Evolutionary conservation across 2,797 vertebrate genomes (phyloP).

Genomic region (Semaprochilodus insignis): DNA sequence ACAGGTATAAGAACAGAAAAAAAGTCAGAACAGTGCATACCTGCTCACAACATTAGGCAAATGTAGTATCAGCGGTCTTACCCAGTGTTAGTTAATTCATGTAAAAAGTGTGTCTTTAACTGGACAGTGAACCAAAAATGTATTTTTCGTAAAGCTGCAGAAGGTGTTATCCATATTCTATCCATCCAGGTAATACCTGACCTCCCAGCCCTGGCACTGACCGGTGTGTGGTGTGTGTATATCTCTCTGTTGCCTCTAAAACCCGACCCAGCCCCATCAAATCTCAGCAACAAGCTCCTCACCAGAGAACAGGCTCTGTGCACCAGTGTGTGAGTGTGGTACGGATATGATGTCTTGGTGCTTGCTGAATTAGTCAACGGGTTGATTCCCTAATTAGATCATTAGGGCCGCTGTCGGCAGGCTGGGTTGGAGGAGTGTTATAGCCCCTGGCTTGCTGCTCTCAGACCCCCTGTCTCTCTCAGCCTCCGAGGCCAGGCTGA

Average conservation of each 20-base stretch:
- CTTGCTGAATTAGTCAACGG: slow-evolving; percentile 53
- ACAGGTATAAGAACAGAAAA: no score
- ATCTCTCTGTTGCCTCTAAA: background rate
- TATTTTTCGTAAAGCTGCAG: background rate
- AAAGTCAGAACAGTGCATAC: no score
- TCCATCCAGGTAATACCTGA: no score
- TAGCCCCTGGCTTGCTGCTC: slow-evolving; percentile 80
- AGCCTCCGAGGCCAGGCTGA: slow-evolving; percentile 61
- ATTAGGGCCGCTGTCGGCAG: slow-evolving; percentile 53
- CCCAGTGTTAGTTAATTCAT: no score
- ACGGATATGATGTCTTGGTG: slow-evolving; percentile 43
- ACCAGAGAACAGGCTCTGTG: slow-evolving; percentile 14
- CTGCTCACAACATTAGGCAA: no score
- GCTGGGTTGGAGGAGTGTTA: slow-evolving; percentile 46
- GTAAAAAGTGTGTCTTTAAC: background rate
- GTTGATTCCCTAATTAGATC: slow-evolving; percentile 63
- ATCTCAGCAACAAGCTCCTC: slow-evolving; percentile 24
- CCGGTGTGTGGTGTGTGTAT: background rate
- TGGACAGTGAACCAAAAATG: background rate
- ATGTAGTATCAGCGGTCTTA: no score
- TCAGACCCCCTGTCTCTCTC: slow-evolving; percentile 69
- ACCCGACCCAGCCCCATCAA: background rate
- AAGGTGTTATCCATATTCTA: no score
- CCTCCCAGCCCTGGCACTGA: background rate
- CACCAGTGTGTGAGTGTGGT: slow-evolving; percentile 10